Evolutionary conservation across 2,888 invertebrate species (phyloP).

Genomic region (Lepidochrysops patricia): DNA sequence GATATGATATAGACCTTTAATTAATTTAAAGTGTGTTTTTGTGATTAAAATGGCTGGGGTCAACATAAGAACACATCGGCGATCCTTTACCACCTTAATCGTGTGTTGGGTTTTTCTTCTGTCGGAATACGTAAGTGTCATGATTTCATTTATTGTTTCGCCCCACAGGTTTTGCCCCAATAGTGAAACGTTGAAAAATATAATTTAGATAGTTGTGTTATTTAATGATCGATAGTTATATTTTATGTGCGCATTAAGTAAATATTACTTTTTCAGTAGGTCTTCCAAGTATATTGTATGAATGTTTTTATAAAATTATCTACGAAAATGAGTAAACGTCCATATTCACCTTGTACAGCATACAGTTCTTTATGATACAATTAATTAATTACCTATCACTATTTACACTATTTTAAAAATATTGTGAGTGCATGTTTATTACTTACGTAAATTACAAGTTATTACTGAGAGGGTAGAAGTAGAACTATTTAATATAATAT

Average conservation of each 20-base stretch:
- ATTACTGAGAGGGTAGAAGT: constrained; percentile 2
- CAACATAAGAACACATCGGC: constrained; percentile 35
- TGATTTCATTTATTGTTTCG: constrained; percentile 36
- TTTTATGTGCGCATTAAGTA: background rate
- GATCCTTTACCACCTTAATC: constrained; percentile 44
- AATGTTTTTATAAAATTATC: background rate
- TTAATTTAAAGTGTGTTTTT: constrained; percentile 34
- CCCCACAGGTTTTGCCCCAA: constrained; percentile 37
- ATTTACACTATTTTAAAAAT: too few species aligned
- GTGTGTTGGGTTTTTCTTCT: constrained; percentile 47
- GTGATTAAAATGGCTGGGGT: constrained; percentile 44
- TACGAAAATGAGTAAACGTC: background rate
- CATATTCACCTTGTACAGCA: background rate
- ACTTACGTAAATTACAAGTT: too few species aligned
- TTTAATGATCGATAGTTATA: background rate
- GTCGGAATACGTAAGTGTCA: constrained; percentile 50
- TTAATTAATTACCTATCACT: too few species aligned
- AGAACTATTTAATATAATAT: background rate
- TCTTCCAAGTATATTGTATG: constrained; percentile 32
- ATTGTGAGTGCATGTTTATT: too few species aligned
- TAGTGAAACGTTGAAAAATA: constrained; percentile 23
- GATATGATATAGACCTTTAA: constrained; percentile 43
- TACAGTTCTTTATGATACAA: background rate
- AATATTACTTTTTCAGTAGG: constrained; percentile 9
- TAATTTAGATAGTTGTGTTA: background rate